These are phyloP conservation scores for Augochlora pura DNA, from an alignment of 1,140 invertebrate species.

Conservation along the genomic window DNA sequence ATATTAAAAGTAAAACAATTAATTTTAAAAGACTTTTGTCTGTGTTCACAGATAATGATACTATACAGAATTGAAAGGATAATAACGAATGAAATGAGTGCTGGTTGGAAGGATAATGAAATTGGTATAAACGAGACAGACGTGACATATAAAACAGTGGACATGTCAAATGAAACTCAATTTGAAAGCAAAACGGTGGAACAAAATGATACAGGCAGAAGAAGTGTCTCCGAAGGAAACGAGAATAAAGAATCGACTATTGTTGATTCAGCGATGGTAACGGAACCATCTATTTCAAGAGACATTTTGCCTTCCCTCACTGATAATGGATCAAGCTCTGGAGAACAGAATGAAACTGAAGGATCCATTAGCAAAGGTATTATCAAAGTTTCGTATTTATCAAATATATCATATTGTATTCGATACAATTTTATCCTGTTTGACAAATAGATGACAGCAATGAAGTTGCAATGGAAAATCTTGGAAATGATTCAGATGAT, in stretches of 20 bases:
- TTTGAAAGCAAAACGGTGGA: not conserved
- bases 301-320: conserved; percentile 30
- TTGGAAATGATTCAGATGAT: conserved; percentile 68
- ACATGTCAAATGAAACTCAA: not conserved
- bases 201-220: not conserved
- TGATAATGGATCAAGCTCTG: not conserved
- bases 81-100: not conserved
- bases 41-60: no score
- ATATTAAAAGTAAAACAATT: no score
- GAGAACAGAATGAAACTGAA: conserved; percentile 41
- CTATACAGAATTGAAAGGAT: no score
- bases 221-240: conserved; percentile 7
- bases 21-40: no score
- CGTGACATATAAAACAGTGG: not conserved
- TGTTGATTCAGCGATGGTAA: conserved; percentile 1
- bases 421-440: conserved; percentile 10
- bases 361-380: conserved; percentile 47
- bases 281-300: conserved; percentile 38
- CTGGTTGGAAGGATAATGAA: not conserved
- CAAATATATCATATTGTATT: no score
- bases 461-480: conserved; percentile 72
- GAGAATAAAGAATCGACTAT: conserved; percentile 11
- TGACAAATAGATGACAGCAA: conserved; percentile 70
- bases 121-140: not conserved
- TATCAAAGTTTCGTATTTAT: not conserved